Evolutionary conservation across 2,888 invertebrate genomes (phyloP).

Genomic region (Pocota personata): DNA sequence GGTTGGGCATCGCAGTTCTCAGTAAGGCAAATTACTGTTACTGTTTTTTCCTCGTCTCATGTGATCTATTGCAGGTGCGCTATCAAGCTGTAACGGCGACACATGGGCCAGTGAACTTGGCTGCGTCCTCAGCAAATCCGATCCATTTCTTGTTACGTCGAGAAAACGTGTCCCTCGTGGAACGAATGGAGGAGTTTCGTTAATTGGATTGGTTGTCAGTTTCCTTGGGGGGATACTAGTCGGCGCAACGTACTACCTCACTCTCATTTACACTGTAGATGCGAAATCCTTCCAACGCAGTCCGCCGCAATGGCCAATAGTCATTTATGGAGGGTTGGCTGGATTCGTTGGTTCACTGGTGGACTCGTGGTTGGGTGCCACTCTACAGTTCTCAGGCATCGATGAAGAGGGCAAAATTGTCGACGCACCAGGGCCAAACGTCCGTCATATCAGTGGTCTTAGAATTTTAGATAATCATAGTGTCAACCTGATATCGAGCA

Average conservation of each 20-base stretch:
- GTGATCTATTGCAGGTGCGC: constrained; percentile 84
- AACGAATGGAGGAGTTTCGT: constrained; percentile 94
- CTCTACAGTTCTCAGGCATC: constrained; percentile 93
- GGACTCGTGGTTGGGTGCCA: constrained; percentile 93
- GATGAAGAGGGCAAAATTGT: constrained; percentile 88
- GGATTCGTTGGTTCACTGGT: constrained; percentile 92
- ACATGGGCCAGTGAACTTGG: constrained; percentile 96
- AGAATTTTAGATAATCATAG: constrained; percentile 93
- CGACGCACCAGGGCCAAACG: constrained; percentile 87
- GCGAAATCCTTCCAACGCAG: constrained; percentile 84
- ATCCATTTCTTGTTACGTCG: constrained; percentile 90
- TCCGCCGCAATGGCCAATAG: constrained; percentile 91
- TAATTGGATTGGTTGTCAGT: constrained; percentile 85
- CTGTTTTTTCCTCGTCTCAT: too few relatives aligned
- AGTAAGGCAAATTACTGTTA: constrained; percentile 83
- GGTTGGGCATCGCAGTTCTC: constrained; percentile 91
- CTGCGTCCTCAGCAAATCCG: constrained; percentile 86
- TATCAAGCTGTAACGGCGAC: constrained; percentile 93
- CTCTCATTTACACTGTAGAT: constrained; percentile 87
- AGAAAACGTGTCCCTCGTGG: constrained; percentile 91
- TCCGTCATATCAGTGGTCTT: constrained; percentile 90
- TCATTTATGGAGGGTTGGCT: constrained; percentile 88
- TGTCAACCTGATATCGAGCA: constrained; percentile 92
- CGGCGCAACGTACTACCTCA: constrained; percentile 89
- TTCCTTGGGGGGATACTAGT: constrained; percentile 84